A percentile compares a stretch with the other conserved stretches of the same genome.
Conservation (phyloP, 2,888 invertebrate species). For the Mamestra brassicae region DNA sequence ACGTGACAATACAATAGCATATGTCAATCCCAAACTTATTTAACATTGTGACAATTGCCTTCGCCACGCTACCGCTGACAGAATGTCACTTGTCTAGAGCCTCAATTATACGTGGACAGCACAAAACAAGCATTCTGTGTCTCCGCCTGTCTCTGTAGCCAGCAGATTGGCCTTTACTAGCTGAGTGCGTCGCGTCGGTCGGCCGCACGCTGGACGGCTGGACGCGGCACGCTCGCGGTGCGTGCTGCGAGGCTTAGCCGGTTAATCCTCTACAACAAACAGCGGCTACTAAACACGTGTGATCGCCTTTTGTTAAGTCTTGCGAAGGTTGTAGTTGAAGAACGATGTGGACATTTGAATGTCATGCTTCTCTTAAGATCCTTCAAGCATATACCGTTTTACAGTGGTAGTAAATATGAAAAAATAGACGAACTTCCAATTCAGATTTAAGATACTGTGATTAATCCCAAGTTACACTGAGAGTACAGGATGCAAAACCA, state of each 20-base stretch:
- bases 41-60: too few relatives aligned
- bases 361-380: neutral
- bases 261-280: constrained; percentile 22
- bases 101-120: neutral
- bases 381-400: too few relatives aligned
- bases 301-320: neutral
- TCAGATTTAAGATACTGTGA: neutral
- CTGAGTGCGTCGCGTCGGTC: neutral
- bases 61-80: too few relatives aligned
- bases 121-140: neutral
- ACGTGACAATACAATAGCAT: too few relatives aligned
- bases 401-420: too few relatives aligned
- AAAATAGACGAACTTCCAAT: too few relatives aligned
- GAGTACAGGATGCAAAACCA: neutral
- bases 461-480: neutral
- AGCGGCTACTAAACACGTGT: neutral
- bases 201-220: neutral
- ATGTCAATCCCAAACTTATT: too few relatives aligned
- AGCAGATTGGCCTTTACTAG: constrained; percentile 9
- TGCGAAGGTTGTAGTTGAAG: neutral
- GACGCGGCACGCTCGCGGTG: neutral
- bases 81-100: too few relatives aligned
- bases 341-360: neutral
- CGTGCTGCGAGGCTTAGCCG: constrained; percentile 14
- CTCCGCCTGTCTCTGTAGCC: neutral